A percentile compares a stretch with the other conserved stretches of the same genome.
phyloP scores from a whole-genome alignment of 2,113 vertebrate species.

The Bungarus multicinctus region DNA sequence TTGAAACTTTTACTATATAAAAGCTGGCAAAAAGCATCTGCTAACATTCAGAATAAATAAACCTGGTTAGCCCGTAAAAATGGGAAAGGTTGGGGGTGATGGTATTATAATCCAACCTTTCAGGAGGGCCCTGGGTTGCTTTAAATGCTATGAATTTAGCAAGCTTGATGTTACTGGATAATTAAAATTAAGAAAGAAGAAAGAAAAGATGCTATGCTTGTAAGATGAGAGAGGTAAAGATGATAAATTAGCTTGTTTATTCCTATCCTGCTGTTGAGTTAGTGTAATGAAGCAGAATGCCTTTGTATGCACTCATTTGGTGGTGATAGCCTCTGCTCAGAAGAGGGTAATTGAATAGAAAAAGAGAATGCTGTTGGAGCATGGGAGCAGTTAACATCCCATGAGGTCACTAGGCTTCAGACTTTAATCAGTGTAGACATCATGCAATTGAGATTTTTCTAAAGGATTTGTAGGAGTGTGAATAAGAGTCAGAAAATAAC shows the following conservation, averaged over 20 bases:
- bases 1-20: not conserved
- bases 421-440: slow-evolving; percentile 82
- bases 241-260: slow-evolving; percentile 91
- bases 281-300: slow-evolving; percentile 91
- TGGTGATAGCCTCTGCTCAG: slow-evolving; percentile 66
- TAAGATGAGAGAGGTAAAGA: slow-evolving; percentile 56
- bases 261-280: slow-evolving; percentile 78
- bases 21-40: not conserved
- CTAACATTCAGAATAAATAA: not conserved
- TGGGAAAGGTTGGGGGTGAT: not conserved
- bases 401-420: slow-evolving; percentile 78
- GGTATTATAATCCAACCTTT: not conserved
- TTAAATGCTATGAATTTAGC: not conserved
- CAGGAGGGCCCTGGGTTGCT: not conserved
- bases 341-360: slow-evolving; percentile 93
- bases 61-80: not conserved
- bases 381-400: slow-evolving; percentile 80
- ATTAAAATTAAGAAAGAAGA: not conserved
- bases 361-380: slow-evolving; percentile 79
- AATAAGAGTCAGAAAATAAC: slow-evolving; percentile 66
- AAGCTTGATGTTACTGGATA: not conserved
- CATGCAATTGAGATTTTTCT: slow-evolving; percentile 70
- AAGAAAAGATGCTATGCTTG: not conserved
- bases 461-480: slow-evolving; percentile 68
- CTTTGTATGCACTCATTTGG: slow-evolving; percentile 87